phyloP scores from a whole-genome alignment of 2,113 vertebrate genomes.

The Silurus asotus region DNA sequence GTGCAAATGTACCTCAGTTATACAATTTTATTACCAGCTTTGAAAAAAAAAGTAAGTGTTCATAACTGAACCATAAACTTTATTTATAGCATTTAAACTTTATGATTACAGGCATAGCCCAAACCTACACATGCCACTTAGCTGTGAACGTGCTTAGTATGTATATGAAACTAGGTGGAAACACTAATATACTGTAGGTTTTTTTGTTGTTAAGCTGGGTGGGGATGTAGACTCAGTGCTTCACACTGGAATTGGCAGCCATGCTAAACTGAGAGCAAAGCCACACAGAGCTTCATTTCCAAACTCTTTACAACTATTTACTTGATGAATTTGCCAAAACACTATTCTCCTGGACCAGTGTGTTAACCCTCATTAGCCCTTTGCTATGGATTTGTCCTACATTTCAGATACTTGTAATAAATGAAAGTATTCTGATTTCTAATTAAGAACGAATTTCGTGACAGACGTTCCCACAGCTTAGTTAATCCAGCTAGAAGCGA shows the following conservation, averaged over 20 bases:
- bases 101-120: slow-evolving; percentile 5
- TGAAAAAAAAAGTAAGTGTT: slow-evolving; percentile 6
- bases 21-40: background rate
- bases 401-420: background rate
- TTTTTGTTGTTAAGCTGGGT: slow-evolving; percentile 13
- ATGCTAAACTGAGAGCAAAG: slow-evolving; percentile 43
- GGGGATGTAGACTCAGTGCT: slow-evolving; percentile 5
- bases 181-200: slow-evolving; percentile 2
- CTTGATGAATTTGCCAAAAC: background rate
- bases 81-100: background rate
- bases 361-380: background rate
- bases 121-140: slow-evolving; percentile 22
- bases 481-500: background rate
- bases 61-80: slow-evolving; percentile 2
- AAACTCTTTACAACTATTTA: background rate
- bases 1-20: slow-evolving; percentile 27
- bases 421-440: background rate
- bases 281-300: background rate
- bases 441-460: background rate
- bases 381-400: background rate
- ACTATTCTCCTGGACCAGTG: background rate
- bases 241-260: slow-evolving; percentile 42
- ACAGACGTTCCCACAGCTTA: background rate
- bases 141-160: slow-evolving; percentile 5
- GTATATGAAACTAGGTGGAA: slow-evolving; percentile 33